Conservation (phyloP, 2,797 vertebrate genomes). For the Emydoidea blandingii region DNA sequence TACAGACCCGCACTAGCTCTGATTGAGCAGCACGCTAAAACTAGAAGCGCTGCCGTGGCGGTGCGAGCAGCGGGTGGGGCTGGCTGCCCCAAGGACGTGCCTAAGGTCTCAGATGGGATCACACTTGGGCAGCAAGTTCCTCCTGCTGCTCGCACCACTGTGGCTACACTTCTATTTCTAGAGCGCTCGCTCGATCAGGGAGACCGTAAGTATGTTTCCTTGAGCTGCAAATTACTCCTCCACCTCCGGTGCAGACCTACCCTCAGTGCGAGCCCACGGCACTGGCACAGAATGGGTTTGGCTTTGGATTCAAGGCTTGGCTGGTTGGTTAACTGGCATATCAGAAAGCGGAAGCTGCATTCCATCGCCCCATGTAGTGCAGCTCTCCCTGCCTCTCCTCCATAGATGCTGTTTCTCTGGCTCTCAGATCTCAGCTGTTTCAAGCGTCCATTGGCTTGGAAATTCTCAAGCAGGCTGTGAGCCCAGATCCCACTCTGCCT, state of each 20-base stretch:
- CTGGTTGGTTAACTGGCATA: background rate
- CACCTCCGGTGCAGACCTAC: background rate
- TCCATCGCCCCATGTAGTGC: no score
- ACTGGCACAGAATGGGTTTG: background rate
- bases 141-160: background rate
- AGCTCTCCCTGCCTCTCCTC: background rate
- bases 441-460: background rate
- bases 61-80: fast-evolving
- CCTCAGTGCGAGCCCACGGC: no score
- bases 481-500: background rate
- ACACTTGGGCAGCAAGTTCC: background rate
- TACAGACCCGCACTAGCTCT: no score
- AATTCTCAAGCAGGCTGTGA: background rate
- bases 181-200: background rate
- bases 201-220: background rate
- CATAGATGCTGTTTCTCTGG: background rate
- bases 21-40: no score
- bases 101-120: background rate
- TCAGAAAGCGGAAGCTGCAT: background rate
- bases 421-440: background rate
- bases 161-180: background rate
- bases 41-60: background rate
- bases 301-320: background rate
- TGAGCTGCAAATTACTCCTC: background rate
- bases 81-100: background rate